Conservation (phyloP, 2,888 invertebrate genomes). For the Ectemnius lituratus region DNA sequence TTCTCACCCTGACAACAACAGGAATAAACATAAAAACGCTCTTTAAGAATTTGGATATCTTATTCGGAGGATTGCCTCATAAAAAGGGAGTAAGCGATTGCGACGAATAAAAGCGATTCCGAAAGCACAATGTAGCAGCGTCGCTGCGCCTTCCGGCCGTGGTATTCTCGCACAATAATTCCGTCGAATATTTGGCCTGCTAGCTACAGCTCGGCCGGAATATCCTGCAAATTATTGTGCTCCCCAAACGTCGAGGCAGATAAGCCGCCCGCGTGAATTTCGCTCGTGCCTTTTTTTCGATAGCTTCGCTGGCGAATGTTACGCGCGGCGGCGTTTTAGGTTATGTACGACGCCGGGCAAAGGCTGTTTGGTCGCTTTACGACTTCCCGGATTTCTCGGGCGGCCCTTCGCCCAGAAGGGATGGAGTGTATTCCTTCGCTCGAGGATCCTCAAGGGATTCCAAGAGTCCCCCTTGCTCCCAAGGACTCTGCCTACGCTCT, state of each 20-base stretch:
- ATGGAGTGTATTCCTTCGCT: constrained; percentile 20
- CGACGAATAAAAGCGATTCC: too few species aligned
- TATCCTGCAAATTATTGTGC: too few species aligned
- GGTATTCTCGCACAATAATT: too few species aligned
- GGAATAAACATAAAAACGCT: too few species aligned
- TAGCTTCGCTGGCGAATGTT: not conserved
- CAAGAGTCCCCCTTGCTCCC: not conserved
- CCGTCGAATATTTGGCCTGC: too few species aligned
- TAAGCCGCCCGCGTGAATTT: constrained; percentile 28
- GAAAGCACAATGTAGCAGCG: too few species aligned
- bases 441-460: constrained; percentile 33
- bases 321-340: constrained; percentile 2
- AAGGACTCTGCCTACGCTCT: constrained; percentile 1
- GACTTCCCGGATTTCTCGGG: constrained; percentile 50
- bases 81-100: too few species aligned
- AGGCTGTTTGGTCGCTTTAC: constrained; percentile 48
- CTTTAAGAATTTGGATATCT: too few species aligned
- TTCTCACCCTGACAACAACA: too few species aligned
- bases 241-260: constrained; percentile 12
- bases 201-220: too few species aligned
- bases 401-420: constrained; percentile 5
- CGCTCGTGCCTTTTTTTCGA: constrained; percentile 14
- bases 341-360: constrained; percentile 27
- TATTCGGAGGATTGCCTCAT: too few species aligned
- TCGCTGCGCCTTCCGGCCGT: too few species aligned